These are phyloP conservation scores for Conomelus anceps DNA, from an alignment of 2,888 invertebrate genomes.

Conservation along the genomic window DNA sequence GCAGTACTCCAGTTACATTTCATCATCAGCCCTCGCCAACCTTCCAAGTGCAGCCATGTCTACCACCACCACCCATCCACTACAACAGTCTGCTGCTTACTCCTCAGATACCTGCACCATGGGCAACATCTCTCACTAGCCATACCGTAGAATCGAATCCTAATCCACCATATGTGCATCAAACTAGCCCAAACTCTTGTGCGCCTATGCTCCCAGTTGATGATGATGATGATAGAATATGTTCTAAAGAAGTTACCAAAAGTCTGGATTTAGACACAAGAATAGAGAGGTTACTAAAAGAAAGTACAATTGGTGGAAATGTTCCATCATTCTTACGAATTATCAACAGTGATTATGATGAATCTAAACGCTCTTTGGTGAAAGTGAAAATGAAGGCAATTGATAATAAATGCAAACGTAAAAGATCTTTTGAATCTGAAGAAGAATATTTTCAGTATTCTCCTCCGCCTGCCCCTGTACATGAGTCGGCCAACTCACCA, in stretches of 20 bases:
- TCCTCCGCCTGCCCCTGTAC: conserved; percentile 30
- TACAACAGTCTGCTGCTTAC: background rate
- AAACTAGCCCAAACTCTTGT: conserved; percentile 21
- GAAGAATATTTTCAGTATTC: conserved; percentile 26
- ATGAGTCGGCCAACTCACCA: conserved; percentile 39
- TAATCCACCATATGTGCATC: conserved; percentile 2
- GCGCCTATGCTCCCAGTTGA: conserved; percentile 21
- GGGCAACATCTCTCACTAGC: background rate
- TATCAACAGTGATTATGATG: conserved; percentile 36
- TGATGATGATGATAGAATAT: background rate
- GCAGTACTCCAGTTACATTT: background rate
- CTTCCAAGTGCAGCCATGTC: background rate
- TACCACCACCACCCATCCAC: background rate
- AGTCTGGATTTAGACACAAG: conserved; percentile 52
- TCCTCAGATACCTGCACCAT: background rate
- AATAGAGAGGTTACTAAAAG: conserved; percentile 84
- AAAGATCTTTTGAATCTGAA: conserved; percentile 21
- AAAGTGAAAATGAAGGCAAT: conserved; percentile 28
- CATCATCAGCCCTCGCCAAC: conserved; percentile 3
- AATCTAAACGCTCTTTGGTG: conserved; percentile 15
- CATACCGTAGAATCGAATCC: background rate
- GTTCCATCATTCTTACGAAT: conserved; percentile 38
- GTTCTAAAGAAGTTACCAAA: conserved; percentile 23
- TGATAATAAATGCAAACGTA: conserved; percentile 6
- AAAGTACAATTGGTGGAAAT: conserved; percentile 59